A percentile compares a stretch with the other conserved stretches of the same genome.
Evolutionary conservation across 2,888 invertebrate genomes (phyloP).

Genomic region (Chymomyza amoena): DNA sequence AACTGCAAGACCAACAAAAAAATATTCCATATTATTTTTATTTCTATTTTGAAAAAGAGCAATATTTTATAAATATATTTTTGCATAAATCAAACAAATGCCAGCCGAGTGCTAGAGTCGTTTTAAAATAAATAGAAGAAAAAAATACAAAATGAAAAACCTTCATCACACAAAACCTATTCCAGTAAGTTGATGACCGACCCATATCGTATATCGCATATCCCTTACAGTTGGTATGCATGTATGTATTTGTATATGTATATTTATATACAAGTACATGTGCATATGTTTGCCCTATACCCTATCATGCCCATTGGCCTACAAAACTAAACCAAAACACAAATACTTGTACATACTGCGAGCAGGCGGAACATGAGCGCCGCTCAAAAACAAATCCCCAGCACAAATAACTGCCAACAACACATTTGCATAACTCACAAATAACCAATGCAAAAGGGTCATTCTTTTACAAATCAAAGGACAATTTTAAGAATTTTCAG

Average conservation of each 20-base stretch:
- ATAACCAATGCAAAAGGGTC: conserved; percentile 43
- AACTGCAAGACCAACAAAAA: not conserved
- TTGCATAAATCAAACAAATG: conserved; percentile 59
- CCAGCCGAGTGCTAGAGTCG: conserved; percentile 14
- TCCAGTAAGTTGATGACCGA: not conserved
- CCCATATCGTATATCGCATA: conserved; percentile 29
- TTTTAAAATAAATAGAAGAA: conserved; percentile 9
- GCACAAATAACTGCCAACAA: conserved; percentile 65
- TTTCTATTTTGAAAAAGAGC: conserved; percentile 1
- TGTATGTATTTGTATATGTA: too few relatives aligned
- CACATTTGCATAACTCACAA: conserved; percentile 64
- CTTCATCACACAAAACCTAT: conserved; percentile 4
- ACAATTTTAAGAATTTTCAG: too few relatives aligned
- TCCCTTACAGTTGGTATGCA: not conserved
- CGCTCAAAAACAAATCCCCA: conserved; percentile 65
- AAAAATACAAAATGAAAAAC: conserved; percentile 38
- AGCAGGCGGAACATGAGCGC: conserved; percentile 57
- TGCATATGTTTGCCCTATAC: conserved; percentile 24
- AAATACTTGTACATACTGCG: conserved; percentile 45
- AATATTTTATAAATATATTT: conserved; percentile 41
- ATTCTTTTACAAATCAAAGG: too few relatives aligned
- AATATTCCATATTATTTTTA: not conserved
- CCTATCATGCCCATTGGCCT: conserved; percentile 29
- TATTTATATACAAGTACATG: conserved; percentile 45
- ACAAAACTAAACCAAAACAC: conserved; percentile 70